A percentile compares a stretch with the other conserved stretches of the same genome.
Evolutionary conservation across 2,797 vertebrate species (phyloP).

Genomic region (Cyclura pinguis): DNA sequence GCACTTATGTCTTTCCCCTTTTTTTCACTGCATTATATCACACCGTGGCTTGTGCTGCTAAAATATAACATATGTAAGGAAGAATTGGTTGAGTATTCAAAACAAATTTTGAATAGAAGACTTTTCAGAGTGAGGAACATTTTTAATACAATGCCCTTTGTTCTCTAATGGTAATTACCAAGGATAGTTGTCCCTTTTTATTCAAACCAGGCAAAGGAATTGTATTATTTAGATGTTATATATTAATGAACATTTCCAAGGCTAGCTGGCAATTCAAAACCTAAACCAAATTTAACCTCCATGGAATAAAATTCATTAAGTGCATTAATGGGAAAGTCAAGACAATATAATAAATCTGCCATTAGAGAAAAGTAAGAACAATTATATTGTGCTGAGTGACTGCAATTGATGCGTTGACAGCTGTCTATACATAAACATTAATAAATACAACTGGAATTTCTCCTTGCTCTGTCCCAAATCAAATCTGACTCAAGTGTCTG

Average conservation of each 20-base stretch:
- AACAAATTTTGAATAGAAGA: slow-evolving; percentile 26
- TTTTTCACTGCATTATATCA: background rate
- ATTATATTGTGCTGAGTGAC: slow-evolving; percentile 21
- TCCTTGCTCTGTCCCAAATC: background rate
- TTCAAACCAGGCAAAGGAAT: background rate
- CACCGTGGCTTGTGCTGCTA: slow-evolving; percentile 25
- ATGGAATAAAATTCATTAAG: slow-evolving; percentile 13
- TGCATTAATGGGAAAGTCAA: slow-evolving; percentile 36
- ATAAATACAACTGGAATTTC: background rate
- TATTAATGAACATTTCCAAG: slow-evolving; percentile 25
- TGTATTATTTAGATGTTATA: slow-evolving; percentile 29
- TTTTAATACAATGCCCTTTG: slow-evolving; percentile 9
- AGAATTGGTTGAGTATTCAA: background rate
- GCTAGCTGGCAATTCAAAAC: background rate
- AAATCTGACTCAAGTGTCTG: background rate
- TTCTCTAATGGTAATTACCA: slow-evolving; percentile 24
- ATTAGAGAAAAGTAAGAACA: background rate
- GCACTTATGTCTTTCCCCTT: slow-evolving; percentile 12
- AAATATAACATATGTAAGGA: background rate
- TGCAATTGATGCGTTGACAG: background rate
- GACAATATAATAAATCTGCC: background rate
- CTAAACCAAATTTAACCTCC: slow-evolving; percentile 1
- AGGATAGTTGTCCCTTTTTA: background rate
- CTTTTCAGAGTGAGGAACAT: slow-evolving; percentile 10
- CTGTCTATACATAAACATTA: too few relatives aligned